phyloP scores from a whole-genome alignment of 2,797 vertebrate species.

The Sebastes miniatus region DNA sequence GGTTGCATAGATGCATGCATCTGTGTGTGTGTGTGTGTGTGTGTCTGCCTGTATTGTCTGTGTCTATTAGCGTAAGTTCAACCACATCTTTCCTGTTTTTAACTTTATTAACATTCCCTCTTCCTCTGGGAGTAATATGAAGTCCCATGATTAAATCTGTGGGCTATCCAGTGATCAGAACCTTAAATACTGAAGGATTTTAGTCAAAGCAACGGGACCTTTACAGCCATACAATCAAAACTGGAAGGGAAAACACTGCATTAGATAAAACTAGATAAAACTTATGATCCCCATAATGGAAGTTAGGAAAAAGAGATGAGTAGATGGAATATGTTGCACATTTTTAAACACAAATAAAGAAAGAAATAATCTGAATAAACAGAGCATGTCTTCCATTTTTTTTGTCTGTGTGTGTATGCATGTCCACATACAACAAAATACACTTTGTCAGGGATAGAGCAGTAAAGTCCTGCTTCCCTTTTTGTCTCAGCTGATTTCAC shows the following conservation, averaged over 20 bases:
- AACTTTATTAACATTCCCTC: slow-evolving; percentile 42
- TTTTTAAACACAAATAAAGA: background rate
- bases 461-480: background rate
- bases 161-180: slow-evolving; percentile 36
- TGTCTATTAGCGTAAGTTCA: slow-evolving; percentile 29
- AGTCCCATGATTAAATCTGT: slow-evolving; percentile 38
- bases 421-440: background rate
- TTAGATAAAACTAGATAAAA: slow-evolving; percentile 7
- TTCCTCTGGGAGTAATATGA: slow-evolving; percentile 43
- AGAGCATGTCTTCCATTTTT: background rate
- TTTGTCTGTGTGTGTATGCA: background rate
- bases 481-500: background rate
- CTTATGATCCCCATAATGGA: background rate
- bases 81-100: slow-evolving; percentile 68
- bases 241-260: slow-evolving; percentile 18
- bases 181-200: slow-evolving; percentile 1
- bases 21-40: background rate
- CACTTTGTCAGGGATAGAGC: background rate
- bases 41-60: slow-evolving; percentile 13
- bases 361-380: background rate
- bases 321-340: background rate
- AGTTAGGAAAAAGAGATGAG: background rate
- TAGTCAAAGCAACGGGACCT: background rate
- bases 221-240: background rate
- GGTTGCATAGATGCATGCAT: slow-evolving; percentile 27